phyloP scores from a whole-genome alignment of 2,113 vertebrate genomes.

The Mixornis gularis region DNA sequence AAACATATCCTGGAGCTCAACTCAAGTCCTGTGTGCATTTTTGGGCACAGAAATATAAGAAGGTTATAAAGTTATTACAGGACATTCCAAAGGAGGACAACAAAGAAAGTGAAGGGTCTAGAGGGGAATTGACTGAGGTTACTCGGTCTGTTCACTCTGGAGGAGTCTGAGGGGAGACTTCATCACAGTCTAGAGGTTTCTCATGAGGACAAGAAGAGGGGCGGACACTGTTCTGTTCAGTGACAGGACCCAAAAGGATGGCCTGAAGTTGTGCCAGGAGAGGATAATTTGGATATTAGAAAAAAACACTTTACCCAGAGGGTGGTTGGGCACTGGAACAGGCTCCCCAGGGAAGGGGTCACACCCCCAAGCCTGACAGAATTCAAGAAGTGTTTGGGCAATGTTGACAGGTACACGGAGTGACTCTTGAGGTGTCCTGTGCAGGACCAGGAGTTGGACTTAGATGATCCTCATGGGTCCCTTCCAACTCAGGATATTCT shows the following conservation, averaged over 20 bases:
- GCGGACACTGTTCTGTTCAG: not conserved
- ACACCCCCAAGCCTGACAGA: not conserved
- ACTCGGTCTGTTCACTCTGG: not conserved
- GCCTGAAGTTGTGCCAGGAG: not conserved
- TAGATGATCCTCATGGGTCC: not conserved
- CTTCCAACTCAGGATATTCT: not conserved
- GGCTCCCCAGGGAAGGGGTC: not conserved
- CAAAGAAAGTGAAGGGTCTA: not conserved
- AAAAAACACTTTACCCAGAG: not conserved
- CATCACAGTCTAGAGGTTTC: not conserved
- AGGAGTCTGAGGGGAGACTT: not conserved
- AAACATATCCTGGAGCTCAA: not conserved
- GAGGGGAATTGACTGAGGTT: not conserved
- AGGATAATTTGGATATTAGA: not conserved
- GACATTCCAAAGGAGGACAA: not conserved
- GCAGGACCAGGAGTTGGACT: not conserved
- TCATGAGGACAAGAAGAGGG: not conserved
- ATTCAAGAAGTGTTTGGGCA: not conserved
- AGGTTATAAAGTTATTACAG: not conserved
- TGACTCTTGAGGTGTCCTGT: not conserved
- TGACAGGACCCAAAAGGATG: rapidly evolving
- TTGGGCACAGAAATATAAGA: not conserved
- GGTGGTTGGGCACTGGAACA: not conserved
- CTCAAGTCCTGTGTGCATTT: not conserved
- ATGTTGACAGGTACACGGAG: rapidly evolving